Evolutionary conservation across 2,888 invertebrate species (phyloP).

Genomic region (Orthonevra nobilis): DNA sequence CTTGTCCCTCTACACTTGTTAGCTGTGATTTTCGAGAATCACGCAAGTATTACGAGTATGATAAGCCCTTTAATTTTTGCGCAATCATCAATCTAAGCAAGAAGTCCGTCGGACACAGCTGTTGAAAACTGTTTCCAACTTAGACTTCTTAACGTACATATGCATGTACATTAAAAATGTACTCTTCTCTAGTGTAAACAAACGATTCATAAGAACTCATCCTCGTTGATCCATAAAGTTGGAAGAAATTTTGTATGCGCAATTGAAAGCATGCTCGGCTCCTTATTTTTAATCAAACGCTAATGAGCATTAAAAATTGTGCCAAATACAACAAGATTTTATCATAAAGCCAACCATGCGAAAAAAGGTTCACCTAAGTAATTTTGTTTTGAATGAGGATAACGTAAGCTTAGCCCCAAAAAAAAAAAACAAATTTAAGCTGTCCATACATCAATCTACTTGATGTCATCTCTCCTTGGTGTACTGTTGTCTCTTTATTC

Average conservation of each 20-base stretch:
- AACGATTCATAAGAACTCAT: too few species aligned
- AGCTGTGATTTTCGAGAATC: too few species aligned
- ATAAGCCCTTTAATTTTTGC: too few species aligned
- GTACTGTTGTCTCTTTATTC: background rate
- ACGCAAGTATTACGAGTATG: too few species aligned
- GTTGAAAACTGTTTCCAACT: too few species aligned
- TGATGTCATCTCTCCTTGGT: background rate
- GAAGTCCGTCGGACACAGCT: too few species aligned
- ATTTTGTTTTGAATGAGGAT: conserved; percentile 7
- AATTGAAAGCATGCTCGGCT: conserved; percentile 2
- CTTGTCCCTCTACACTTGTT: too few species aligned
- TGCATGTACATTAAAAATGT: too few species aligned
- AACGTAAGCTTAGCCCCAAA: background rate
- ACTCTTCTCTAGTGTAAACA: too few species aligned
- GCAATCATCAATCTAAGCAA: too few species aligned
- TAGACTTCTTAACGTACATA: too few species aligned
- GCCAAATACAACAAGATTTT: conserved; percentile 36
- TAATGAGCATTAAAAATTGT: conserved; percentile 44
- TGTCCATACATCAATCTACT: conserved; percentile 11
- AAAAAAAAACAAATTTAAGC: background rate
- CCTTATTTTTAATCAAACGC: conserved; percentile 50
- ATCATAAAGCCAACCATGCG: conserved; percentile 25
- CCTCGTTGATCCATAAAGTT: background rate
- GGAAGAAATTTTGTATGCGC: background rate
- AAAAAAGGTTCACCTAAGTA: conserved; percentile 53